Base-by-base conservation (phyloP, 1,140 invertebrate species). In the Archegozetes longisetosus region DNA sequence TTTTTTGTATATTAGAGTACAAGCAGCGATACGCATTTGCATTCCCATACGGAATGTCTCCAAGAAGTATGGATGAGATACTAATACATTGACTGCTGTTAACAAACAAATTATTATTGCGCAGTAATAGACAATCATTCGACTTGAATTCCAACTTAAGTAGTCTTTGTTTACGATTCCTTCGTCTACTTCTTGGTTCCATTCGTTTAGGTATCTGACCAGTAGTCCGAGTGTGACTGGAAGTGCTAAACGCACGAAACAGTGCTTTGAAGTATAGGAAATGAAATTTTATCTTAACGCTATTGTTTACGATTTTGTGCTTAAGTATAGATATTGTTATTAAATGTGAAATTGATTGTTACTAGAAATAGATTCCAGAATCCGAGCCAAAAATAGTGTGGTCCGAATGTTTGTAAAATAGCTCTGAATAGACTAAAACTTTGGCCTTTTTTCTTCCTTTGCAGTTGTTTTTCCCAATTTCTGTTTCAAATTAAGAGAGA, bases 1-100 rank as follows among this genome's bases (percentile, higher is more conserved):
- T 64, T 84, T 70, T 69, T 74, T 73, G 63, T 78, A 79, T 55
- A 80, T 66, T 0, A 80, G 66, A 6, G 74, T 70, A 62, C 73
- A 77, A 58, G 71, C 73, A 1, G 76, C 75, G 12, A 79, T 67
- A 53, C 77, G 6, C 4, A 51, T n/a, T 12, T 51, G 4, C 50
- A 51, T 51, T 6, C 50, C 50, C 50, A 51, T 51, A 25, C 50
- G 50, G 20, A 9, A 51, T 6, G 6, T 51, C 20, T 51, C 50
- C 4, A 51, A 51, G 20, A 51, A 51, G 20, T 22, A 51, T n/a
- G 50, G 50, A 25, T 51, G 50, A 22, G 24, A 6, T n/a, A 51
- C 24, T 9, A 9, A 25, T 9, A 51, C 20, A 20, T 22, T 51
- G 20, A 51, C 12, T 9, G 4, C 4, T 20, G 4, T 4, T 26